Base-by-base conservation (phyloP, 2,888 invertebrate genomes). In the Unio delphinus region DNA sequence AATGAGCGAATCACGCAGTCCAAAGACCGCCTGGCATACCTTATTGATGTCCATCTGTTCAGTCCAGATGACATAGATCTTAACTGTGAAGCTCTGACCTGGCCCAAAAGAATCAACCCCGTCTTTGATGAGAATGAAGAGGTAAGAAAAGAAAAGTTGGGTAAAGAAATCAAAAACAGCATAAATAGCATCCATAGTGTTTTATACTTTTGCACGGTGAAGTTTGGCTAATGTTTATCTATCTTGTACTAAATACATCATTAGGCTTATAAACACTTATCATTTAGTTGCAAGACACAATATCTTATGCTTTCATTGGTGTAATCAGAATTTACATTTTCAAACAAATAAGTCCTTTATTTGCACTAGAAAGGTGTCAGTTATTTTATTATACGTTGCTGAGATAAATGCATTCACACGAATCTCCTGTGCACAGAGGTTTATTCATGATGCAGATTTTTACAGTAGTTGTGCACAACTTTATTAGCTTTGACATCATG, bases 41-140 rank as follows among this genome's bases (percentile, higher is more conserved):
- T 97, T 11, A 92, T 96, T 78, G 95, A 95, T 84, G 93, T 95
- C 88, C 94, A 95, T 8, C 92, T 93, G 67, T 92, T 97, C 80
- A 92, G 93, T 7, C 91, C 92, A 34, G 94, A 94, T 62, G 96
- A 97, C 84, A 93, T 96, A 60, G 92, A 93, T 65, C 91, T 95
- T 4, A 96, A 96, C 86, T 93, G 94, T n/a, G 92, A 91, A 61
- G 95, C 96, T 0, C 93, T 97, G 0, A 94, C 94, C 80, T 97
- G 97, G 96, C 90, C 96, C 1, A 92, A 92, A 74, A 92, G 94
- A 57, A 96, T 97, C 65, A 94, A 94, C 84, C 94, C 94, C 0
- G 93, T 96, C 69, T 94, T 97, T 84, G 95, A 96, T 55, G 92
- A 92, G 81, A 96, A 95, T 88, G 94, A 95, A 64, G 92, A 89